These are phyloP conservation scores for Dinothrombium tinctorium DNA, from an alignment of 1,140 invertebrate species.

Conservation along the genomic window DNA sequence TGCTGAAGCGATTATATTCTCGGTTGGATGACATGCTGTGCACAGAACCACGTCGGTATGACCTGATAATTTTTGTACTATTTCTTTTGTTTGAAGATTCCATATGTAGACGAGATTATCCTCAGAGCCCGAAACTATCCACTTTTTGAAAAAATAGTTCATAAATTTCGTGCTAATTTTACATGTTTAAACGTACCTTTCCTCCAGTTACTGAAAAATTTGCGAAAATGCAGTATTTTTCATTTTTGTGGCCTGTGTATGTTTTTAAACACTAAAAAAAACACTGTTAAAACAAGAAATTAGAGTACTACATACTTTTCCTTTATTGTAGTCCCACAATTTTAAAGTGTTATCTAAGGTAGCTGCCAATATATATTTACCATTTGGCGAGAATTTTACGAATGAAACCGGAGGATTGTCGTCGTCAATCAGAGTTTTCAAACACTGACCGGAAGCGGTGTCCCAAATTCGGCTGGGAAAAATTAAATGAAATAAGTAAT, in stretches of 20 bases:
- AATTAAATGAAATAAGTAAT: slow-evolving; percentile 1
- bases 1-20: slow-evolving; percentile 97
- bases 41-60: slow-evolving; percentile 94
- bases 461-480: slow-evolving; percentile 86
- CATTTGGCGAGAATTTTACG: slow-evolving; percentile 99
- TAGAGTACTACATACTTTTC: slow-evolving; percentile 24
- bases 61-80: slow-evolving; percentile 88
- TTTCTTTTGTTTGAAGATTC: slow-evolving; percentile 98
- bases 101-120: slow-evolving; percentile 98
- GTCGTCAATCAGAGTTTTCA: slow-evolving; percentile 72
- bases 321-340: slow-evolving; percentile 96
- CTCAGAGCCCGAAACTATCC: slow-evolving; percentile 99
- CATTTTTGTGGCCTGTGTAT: slow-evolving; percentile 92
- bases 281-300: slow-evolving; percentile 31
- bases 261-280: slow-evolving; percentile 89
- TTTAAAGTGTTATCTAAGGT: slow-evolving; percentile 95
- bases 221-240: slow-evolving; percentile 99
- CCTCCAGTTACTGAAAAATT: slow-evolving; percentile 99
- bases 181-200: slow-evolving; percentile 42
- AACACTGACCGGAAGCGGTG: slow-evolving; percentile 90
- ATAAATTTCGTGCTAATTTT: slow-evolving; percentile 20
- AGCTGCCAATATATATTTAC: slow-evolving; percentile 94
- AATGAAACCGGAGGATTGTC: slow-evolving; percentile 92
- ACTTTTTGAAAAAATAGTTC: too few species aligned
- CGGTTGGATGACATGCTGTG: slow-evolving; percentile 89